Evolutionary conservation across 2,797 vertebrate species (phyloP).

Genomic region (Euphonia xanthogaster): DNA sequence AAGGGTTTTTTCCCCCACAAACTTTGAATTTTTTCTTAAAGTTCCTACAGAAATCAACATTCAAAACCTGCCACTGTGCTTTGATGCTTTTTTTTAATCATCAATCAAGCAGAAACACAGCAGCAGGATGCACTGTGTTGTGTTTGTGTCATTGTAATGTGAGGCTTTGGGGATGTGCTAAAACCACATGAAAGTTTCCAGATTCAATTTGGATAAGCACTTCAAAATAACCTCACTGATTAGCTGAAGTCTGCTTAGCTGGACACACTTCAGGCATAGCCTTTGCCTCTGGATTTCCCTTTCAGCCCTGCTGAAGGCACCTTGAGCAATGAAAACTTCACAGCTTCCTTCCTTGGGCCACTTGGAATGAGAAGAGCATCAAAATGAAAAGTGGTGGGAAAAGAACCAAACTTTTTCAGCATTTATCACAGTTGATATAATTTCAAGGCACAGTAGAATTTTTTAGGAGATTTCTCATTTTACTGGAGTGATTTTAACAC

Average conservation of each 20-base stretch:
- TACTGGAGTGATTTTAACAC: neutral
- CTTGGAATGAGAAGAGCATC: neutral
- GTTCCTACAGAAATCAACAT: neutral
- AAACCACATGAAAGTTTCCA: conserved; percentile 3
- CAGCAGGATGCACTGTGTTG: neutral
- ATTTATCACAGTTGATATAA: neutral
- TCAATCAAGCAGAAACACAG: neutral
- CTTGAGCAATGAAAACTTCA: neutral
- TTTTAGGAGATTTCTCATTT: neutral
- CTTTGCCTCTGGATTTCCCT: neutral
- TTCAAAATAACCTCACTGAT: neutral
- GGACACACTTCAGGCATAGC: neutral
- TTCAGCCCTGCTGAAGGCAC: neutral
- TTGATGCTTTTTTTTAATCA: neutral
- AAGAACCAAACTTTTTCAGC: neutral
- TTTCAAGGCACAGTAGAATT: neutral
- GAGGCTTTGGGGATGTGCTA: neutral
- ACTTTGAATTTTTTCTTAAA: neutral
- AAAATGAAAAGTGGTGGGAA: neutral
- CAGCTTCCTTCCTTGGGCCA: neutral
- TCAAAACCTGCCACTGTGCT: neutral
- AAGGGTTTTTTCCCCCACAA: neutral
- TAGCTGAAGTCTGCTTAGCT: neutral
- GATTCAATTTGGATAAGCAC: neutral
- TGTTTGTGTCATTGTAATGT: neutral